phyloP scores from a whole-genome alignment of 1,140 invertebrate species.

The Drosophila jambulina region DNA sequence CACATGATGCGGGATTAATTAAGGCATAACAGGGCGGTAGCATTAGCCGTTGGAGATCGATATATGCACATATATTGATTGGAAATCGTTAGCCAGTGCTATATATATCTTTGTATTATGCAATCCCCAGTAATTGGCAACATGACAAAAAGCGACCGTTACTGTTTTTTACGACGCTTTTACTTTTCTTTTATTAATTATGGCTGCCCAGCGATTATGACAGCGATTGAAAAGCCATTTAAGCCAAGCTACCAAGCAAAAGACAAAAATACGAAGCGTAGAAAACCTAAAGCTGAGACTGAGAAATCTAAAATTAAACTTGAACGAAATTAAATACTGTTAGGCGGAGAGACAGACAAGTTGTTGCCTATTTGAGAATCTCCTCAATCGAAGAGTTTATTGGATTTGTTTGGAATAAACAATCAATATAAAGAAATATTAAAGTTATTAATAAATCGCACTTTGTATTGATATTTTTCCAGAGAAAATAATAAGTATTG shows the following conservation, averaged over 20 bases:
- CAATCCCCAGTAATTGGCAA: slow-evolving; percentile 15
- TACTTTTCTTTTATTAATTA: slow-evolving; percentile 77
- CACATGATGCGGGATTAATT: background rate
- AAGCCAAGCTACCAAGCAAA: slow-evolving; percentile 22
- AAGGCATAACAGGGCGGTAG: slow-evolving; percentile 9
- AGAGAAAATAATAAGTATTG: background rate
- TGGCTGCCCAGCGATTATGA: slow-evolving; percentile 46
- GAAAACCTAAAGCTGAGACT: slow-evolving; percentile 7
- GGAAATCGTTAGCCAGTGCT: slow-evolving; percentile 15
- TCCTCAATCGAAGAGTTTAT: background rate
- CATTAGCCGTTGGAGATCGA: background rate
- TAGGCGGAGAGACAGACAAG: background rate
- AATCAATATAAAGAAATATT: background rate
- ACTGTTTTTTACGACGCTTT: slow-evolving; percentile 48
- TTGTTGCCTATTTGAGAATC: slow-evolving; percentile 19
- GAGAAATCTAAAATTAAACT: slow-evolving; percentile 3
- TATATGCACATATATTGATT: slow-evolving; percentile 8
- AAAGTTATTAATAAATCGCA: background rate
- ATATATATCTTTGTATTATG: slow-evolving; percentile 19
- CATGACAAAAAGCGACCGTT: slow-evolving; percentile 36
- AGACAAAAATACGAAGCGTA: slow-evolving; percentile 3
- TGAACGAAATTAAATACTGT: background rate
- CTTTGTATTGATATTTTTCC: background rate
- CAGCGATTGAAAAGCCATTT: slow-evolving; percentile 62
- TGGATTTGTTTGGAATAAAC: background rate